Evolutionary conservation across 2,888 invertebrate species (phyloP), one percentile per base, ranked within the genome.

Genomic region (Standfussiana lucernea): DNA sequence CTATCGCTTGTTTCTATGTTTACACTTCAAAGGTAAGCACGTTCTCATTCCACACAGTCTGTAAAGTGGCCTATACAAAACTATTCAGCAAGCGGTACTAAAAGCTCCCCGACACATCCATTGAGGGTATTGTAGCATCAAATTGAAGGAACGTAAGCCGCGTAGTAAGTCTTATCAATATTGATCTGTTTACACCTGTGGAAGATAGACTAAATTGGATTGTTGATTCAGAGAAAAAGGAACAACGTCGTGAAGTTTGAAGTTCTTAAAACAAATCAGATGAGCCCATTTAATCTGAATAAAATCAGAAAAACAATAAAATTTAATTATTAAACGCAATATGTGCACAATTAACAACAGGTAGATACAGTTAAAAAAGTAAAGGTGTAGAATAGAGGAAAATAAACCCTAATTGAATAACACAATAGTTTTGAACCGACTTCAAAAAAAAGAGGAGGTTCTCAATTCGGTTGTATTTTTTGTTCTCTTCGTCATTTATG

Each of bases 111-210:
- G 53, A 73, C 32, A 35, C 77, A 73, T 80, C 71, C 74, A 69
- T 77, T 62, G 35, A 45, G 59, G 69, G 80, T 68, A 77, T 28
- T 79, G 76, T 77, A 83, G 24, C 83, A 77, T 78, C 65, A 86
- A 88, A 86, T 88, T 88, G 79, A 70, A 86, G 37, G 59, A 59
- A 62, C 50, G 50, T 64, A 70, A 56, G 42, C 61, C 53, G 59
- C 50, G 61, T 74, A 59, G 59, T 64, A 68, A 69, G n/a, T 40
- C 64, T 80, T 85, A 71, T 80, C 67, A 80, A 64, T 82, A 85
- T 82, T 75, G 81, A 82, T 82, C 65, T 85, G 42, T 72, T 83
- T 85, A 81, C 82, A 75, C 72, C 81, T 85, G 64, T 18, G 61
- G 37, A 56, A 75, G 35, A 32, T 32, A 35, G n/a, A 68, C 59